A percentile compares a stretch with the other conserved stretches of the same genome.
Evolutionary conservation across 2,113 vertebrate genomes (phyloP).

Genomic region (Sclerurus mexicanus): DNA sequence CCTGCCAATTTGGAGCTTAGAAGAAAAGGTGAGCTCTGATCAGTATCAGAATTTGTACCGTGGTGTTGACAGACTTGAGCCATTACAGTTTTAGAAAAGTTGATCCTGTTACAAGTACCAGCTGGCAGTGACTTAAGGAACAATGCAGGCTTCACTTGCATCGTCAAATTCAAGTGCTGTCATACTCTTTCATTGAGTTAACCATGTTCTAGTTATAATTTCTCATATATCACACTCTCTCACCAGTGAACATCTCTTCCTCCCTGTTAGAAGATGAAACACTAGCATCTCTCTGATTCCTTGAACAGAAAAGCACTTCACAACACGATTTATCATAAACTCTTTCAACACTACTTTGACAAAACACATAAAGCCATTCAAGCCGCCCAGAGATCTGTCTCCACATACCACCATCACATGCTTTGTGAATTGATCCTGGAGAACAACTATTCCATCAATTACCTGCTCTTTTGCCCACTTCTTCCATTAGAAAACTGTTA

Average conservation of each 20-base stretch:
- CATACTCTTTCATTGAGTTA: not conserved
- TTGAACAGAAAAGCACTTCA: not conserved
- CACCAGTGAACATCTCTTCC: not conserved
- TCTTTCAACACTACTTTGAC: not conserved
- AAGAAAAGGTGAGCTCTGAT: constrained; percentile 12
- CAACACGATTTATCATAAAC: not conserved
- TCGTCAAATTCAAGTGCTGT: not conserved
- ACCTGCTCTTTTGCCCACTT: not conserved
- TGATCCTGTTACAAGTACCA: not conserved
- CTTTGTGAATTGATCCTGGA: not conserved
- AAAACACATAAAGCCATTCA: not conserved
- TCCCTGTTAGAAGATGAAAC: not conserved
- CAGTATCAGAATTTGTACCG: not conserved
- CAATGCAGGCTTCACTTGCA: not conserved
- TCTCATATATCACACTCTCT: not conserved
- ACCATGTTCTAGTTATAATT: not conserved
- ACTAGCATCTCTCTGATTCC: not conserved
- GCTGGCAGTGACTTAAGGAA: not conserved
- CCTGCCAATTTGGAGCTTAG: not conserved
- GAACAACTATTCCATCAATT: not conserved
- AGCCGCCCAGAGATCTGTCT: not conserved
- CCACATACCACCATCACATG: not conserved
- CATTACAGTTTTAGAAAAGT: not conserved
- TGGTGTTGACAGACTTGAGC: not conserved
- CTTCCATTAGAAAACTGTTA: not conserved